Base-by-base conservation (phyloP, 2,113 vertebrate genomes). In the Pogona vitticeps region DNA sequence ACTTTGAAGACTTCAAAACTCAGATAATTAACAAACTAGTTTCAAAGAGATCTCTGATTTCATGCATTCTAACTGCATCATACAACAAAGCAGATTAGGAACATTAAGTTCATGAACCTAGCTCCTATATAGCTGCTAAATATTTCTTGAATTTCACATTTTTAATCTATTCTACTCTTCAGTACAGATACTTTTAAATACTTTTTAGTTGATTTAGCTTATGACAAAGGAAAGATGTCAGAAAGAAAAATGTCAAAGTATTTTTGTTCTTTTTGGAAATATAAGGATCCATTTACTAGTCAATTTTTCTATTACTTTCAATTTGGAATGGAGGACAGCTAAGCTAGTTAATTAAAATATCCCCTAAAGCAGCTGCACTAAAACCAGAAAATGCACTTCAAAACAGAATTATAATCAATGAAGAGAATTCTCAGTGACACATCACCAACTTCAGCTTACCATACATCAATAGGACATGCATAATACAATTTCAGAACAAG, bases 321-420 rank as follows among this genome's bases (percentile, higher is more conserved):
- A 73, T 88, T 67, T 80, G 65, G 46, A 79, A 86, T 36, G 15
- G 38, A 28, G 0, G 56, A 85, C 58, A 89, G 67, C 81, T 84
- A 85, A 59, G 28, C 38, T 0, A 4, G 28, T 33, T 70, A 86
- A 91, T 83, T 65, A 90, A 86, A 80, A 80, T 5, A 6, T 20
- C 82, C 63, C 73, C 71, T 65, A 46, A 42, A n/a, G 61, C 40
- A 84, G 17, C 36, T 86, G 33, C 40, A 82, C 8, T 52, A 33
- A 75, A 87, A 84, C 8, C 38, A 89, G 59, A 38, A 86, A 88
- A 90, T 36, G 20, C 36, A 82, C 31, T 82, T 89, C 81, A 88
- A 82, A 71, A 67, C 83, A 40, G 1, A 85, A 12, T 1, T 65
- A 76, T 1, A 0, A n/a, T 40, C 23, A 82, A 67, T 40, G 70